Percentiles rank a stretch among this genome's conserved stretches.
Evolutionary conservation across 2,113 vertebrate species (phyloP).

Genomic region (Sinocyclocheilus rhinocerous): DNA sequence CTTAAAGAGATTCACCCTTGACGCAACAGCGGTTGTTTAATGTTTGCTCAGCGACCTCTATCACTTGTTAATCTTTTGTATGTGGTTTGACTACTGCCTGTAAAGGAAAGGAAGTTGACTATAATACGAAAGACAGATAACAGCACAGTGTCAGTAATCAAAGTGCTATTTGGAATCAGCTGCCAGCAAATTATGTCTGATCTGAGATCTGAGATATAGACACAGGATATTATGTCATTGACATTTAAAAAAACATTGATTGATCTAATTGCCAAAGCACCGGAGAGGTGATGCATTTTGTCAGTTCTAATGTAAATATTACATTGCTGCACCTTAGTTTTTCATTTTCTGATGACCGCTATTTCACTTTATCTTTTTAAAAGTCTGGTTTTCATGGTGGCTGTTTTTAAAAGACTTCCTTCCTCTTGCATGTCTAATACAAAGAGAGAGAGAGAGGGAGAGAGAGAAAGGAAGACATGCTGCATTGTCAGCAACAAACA

Average conservation of each 20-base stretch:
- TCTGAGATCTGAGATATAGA: neutral
- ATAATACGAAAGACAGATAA: neutral
- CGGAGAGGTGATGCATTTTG: neutral
- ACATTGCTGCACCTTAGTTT: neutral
- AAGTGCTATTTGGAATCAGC: neutral
- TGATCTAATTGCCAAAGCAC: neutral
- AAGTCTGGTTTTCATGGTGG: neutral
- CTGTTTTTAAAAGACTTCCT: conserved; percentile 45
- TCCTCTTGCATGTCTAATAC: conserved; percentile 16
- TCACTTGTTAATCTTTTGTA: neutral
- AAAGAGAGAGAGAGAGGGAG: neutral
- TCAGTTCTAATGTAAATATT: neutral
- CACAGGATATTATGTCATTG: neutral
- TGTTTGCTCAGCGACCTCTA: neutral
- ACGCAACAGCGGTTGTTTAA: neutral
- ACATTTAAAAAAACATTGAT: neutral
- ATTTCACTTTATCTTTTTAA: conserved; percentile 24
- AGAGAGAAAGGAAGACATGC: conserved; percentile 10
- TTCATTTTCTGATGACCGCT: conserved; percentile 25
- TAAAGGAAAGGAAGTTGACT: neutral
- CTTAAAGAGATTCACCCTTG: neutral
- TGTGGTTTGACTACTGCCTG: conserved; percentile 22
- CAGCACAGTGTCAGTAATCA: neutral
- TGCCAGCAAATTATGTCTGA: neutral
- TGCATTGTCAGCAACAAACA: conserved; percentile 8